Evolutionary conservation across 2,113 vertebrate species (phyloP).

Genomic region (Phainopepla nitens): DNA sequence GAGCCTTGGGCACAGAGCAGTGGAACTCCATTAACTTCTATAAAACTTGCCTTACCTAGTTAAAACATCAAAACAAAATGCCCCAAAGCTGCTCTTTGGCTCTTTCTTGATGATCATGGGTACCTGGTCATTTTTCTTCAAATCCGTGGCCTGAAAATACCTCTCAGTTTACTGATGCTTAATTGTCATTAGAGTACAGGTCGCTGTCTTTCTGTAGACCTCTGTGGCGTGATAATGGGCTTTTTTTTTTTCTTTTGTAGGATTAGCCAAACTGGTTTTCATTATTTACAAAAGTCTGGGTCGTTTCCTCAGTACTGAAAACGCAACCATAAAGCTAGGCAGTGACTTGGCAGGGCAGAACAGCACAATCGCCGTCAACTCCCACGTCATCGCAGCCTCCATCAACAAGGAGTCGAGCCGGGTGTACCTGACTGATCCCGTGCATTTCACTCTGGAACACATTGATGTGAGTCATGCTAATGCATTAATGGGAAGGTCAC

Average conservation of each 20-base stretch:
- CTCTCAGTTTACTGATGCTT: not conserved
- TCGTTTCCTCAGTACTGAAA: constrained; percentile 94
- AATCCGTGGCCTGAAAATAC: not conserved
- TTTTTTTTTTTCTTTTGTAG: constrained; percentile 64
- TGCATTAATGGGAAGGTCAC: constrained; percentile 68
- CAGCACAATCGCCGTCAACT: constrained; percentile 91
- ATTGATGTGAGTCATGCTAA: constrained; percentile 88
- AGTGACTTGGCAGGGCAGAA: constrained; percentile 85
- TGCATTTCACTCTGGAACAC: constrained; percentile 95
- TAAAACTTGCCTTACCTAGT: not conserved
- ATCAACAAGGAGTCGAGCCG: constrained; percentile 99
- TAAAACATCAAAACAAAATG: constrained; percentile 10
- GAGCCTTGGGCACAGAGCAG: constrained; percentile 41
- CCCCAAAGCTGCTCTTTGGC: not conserved
- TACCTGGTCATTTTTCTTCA: not conserved
- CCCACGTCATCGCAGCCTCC: constrained; percentile 93
- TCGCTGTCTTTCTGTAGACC: not conserved
- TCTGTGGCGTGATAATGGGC: not conserved
- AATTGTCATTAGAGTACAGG: not conserved
- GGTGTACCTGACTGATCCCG: constrained; percentile 94
- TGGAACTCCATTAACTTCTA: not conserved
- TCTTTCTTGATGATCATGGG: not conserved
- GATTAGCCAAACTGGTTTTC: constrained; percentile 95
- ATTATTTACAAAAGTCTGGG: constrained; percentile 96
- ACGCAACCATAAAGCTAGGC: constrained; percentile 90